phyloP scores from a whole-genome alignment of 2,888 invertebrate genomes.

The Panzeria rudis region DNA sequence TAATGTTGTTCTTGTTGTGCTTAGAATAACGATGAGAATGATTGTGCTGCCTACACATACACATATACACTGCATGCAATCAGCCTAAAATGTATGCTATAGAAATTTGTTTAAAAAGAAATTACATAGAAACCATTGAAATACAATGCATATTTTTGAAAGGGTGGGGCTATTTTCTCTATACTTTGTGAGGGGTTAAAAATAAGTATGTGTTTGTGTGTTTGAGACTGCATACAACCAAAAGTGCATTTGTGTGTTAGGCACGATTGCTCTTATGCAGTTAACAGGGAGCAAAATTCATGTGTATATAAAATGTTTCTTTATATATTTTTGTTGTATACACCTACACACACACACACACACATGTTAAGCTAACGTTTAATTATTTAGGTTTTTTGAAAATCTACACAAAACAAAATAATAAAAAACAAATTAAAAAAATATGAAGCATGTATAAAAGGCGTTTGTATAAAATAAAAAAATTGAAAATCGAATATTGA shows the following conservation, averaged over 20 bases:
- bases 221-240: constrained; percentile 3
- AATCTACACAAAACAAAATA: constrained; percentile 72
- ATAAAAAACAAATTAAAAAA: constrained; percentile 47
- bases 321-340: constrained; percentile 5
- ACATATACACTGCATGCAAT: constrained; percentile 64
- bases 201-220: neutral
- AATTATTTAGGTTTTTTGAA: constrained; percentile 80
- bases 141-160: constrained; percentile 65
- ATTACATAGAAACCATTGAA: constrained; percentile 71
- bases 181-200: constrained; percentile 19
- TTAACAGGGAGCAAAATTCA: constrained; percentile 49
- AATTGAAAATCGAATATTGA: constrained; percentile 69
- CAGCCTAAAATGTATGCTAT: constrained; percentile 73
- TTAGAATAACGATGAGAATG: constrained; percentile 48
- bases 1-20: constrained; percentile 42
- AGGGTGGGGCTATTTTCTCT: constrained; percentile 53
- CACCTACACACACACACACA: neutral
- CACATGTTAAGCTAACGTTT: constrained; percentile 76
- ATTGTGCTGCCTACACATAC: constrained; percentile 25
- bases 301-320: constrained; percentile 34
- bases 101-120: constrained; percentile 73
- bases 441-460: constrained; percentile 61
- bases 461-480: constrained; percentile 58
- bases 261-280: constrained; percentile 74
- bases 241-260: constrained; percentile 51